Conservation (phyloP, 2,797 vertebrate genomes). For the Takifugu rubripes region DNA sequence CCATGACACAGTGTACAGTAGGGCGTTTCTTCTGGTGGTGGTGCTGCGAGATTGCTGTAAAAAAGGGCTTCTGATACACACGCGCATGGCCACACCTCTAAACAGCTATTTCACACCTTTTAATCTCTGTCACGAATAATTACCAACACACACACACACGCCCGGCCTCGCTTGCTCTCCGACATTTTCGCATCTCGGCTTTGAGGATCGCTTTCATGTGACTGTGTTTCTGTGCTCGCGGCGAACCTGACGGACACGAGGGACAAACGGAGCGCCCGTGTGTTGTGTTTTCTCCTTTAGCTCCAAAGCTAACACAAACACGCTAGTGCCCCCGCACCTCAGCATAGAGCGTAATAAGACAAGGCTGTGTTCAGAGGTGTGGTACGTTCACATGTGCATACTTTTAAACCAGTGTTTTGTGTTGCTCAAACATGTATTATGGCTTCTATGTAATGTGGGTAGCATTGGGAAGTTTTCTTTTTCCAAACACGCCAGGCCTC, state of each 20-base stretch:
- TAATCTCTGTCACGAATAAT: conserved; percentile 52
- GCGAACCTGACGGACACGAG: conserved; percentile 53
- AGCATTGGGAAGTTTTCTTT: conserved; percentile 41
- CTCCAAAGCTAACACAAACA: conserved; percentile 13
- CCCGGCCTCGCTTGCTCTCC: conserved; percentile 14
- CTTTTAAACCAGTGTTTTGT: conserved; percentile 58
- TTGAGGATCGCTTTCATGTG: conserved; percentile 54
- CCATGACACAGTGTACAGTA: not conserved
- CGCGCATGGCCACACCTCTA: conserved; percentile 26
- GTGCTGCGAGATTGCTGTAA: not conserved
- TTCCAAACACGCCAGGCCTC: conserved; percentile 36
- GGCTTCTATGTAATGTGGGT: conserved; percentile 63
- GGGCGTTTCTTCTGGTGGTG: not conserved
- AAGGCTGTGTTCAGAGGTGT: conserved; percentile 49
- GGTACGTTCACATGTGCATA: conserved; percentile 65
- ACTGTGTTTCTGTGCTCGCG: conserved; percentile 63
- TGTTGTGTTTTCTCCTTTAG: conserved; percentile 28
- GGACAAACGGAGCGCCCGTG: conserved; percentile 47
- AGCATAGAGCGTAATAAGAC: conserved; percentile 44
- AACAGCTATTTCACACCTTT: conserved; percentile 54
- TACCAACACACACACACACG: conserved; percentile 7
- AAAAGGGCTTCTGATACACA: conserved; percentile 7
- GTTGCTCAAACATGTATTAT: conserved; percentile 66
- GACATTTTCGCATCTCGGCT: conserved; percentile 15
- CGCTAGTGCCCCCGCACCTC: conserved; percentile 51